phyloP scores from a whole-genome alignment of 2,797 vertebrate genomes.

The Odontamblyopus lacepedii region DNA sequence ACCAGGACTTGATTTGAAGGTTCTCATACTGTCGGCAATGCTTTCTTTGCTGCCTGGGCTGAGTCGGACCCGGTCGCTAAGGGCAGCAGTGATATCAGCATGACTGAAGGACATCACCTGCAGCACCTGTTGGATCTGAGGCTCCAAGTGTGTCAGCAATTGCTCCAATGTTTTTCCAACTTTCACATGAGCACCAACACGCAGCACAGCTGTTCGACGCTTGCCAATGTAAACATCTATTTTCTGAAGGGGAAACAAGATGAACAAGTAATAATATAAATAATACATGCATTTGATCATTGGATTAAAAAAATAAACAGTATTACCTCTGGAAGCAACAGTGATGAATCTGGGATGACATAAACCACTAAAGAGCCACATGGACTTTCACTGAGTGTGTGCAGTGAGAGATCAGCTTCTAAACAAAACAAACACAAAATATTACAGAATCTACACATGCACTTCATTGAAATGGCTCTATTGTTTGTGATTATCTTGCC shows the following conservation, averaged over 20 bases:
- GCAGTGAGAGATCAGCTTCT: conserved; percentile 85
- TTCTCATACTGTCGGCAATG: conserved; percentile 84
- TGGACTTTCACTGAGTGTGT: conserved; percentile 72
- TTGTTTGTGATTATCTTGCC: conserved; percentile 65
- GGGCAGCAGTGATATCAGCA: conserved; percentile 80
- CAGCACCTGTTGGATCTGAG: conserved; percentile 76
- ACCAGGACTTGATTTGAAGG: conserved; percentile 96
- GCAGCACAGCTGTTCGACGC: conserved; percentile 83
- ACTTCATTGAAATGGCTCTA: background rate
- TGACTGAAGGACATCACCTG: conserved; percentile 90
- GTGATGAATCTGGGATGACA: conserved; percentile 82
- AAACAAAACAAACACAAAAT: background rate
- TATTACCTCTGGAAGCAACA: conserved; percentile 81
- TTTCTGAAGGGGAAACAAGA: conserved; percentile 61
- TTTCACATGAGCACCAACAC: conserved; percentile 62
- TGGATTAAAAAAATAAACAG: background rate
- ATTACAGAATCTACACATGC: background rate
- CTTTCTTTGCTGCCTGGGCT: conserved; percentile 76
- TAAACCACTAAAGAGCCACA: conserved; percentile 88
- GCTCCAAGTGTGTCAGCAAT: conserved; percentile 70
- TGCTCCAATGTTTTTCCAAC: conserved; percentile 67
- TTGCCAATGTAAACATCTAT: conserved; percentile 82
- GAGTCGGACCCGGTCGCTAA: conserved; percentile 84
- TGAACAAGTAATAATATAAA: background rate
- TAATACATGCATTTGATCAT: background rate